Base-by-base conservation (phyloP, 2,888 invertebrate species). In the Seira musarum region DNA sequence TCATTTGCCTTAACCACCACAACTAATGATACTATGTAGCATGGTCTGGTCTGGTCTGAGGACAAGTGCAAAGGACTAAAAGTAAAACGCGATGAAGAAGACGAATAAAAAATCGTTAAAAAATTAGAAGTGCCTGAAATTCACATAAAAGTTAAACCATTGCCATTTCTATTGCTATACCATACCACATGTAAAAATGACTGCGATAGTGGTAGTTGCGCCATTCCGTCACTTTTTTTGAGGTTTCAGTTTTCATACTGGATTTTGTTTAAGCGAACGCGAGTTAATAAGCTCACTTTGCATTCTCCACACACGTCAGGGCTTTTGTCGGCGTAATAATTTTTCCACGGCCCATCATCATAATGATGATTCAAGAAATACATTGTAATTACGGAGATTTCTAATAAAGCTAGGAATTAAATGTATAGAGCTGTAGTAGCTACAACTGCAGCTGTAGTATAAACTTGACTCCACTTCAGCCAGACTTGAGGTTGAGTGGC, bases 281-380 rank as follows among this genome's bases (percentile, higher is more conserved):
- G 49, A 71, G 66, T 72, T 78, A 78, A 78, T 78, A 66, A 71
- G 78, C 72, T 71, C 67, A 46, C 66, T 78, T 78, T 72, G 72
- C 46, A 78, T 71, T 78, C 78, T 78, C 71, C 30, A 71, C 78
- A 78, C 71, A 78, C 78, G 71, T 78, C 78, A 78, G 49, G 6
- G 57, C 67, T 71, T 78, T 78, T 78, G 78, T 78, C 78, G 78
- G 78, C 49, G 61, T 22, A 40, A 78, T 71, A 71, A 78, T 71
- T 71, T 77, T 71, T 71, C 71, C 78, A 61, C 63, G 61, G 71
- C 72, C 66, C 72, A 70, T 77, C 70, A 71, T 73, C 65, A 49
- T 72, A 72, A 78, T 78, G 78, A 78, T 71, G 72, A n/a, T 40
- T 35, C 49, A 66, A 64, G 72, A 40, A 78, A 78, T 78, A 78